Base-by-base conservation (phyloP, 2,888 invertebrate species). In the Cheilosia scutellata region DNA sequence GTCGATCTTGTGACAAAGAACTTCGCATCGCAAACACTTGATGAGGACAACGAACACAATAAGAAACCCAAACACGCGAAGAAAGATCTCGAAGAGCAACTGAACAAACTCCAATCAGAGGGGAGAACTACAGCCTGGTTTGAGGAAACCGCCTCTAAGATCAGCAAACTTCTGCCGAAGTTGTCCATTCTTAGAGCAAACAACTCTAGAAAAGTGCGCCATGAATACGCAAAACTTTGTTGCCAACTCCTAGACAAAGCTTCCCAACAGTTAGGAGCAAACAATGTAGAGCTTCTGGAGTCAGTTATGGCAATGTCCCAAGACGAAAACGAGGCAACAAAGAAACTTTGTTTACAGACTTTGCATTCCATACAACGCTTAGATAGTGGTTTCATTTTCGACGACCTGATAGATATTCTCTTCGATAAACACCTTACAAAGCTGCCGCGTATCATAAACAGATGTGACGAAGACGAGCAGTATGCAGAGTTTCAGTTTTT, bases 271-370 rank as follows among this genome's bases (percentile, higher is more conserved):
- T 94, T 96, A 93, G 93, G 93, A 25, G 92, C 93, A 0, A 95
- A 95, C 63, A 92, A 95, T 58, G 92, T 94, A n/a, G 91, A 94
- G 83, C 92, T 95, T 6, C 91, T 96, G 3, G 96, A 96, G 91
- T 94, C 95, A 40, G 91, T 96, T 6, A 94, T 97, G 84, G 93
- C 95, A 0, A 91, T 96, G 33, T 94, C 95, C 0, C 95, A 95
- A 90, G 96, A 97, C 91, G 94, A 94, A 20, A 94, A 94, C 7
- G 92, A 93, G 82, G 88, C 90, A 0, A 94, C 96, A 13, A 89
- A 93, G 13, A 86, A 89, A 4, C 89, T 90, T 63, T 94, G 94
- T 87, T 90, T 89, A 25, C 62, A 90, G 89, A 82, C 89, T 93
- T 5, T 91, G 90, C 25, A 91, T 89, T 87, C 93, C 94, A 88